These are phyloP conservation scores for Protosalanx chinensis DNA, from an alignment of 2,797 vertebrate species.

Conservation along the genomic window DNA sequence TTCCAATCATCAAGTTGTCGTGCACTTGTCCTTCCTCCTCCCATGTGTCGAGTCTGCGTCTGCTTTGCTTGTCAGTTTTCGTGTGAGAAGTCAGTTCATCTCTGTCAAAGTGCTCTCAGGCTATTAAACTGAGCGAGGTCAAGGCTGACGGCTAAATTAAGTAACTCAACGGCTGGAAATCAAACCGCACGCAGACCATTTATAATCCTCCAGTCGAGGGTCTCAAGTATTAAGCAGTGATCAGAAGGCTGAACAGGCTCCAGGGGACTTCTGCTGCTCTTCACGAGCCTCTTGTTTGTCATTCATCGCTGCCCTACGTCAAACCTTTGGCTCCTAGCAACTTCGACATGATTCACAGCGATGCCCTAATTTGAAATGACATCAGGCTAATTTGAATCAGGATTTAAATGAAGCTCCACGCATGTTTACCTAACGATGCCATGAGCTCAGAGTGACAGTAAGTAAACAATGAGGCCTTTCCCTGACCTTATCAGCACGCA, in stretches of 20 bases:
- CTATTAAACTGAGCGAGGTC: background rate
- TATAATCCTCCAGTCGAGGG: background rate
- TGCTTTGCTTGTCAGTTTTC: too few relatives aligned
- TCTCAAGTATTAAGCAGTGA: too few relatives aligned
- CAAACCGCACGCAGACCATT: constrained; percentile 1
- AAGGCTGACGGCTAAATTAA: background rate
- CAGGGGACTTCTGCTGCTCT: background rate
- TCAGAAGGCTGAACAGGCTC: background rate
- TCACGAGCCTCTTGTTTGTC: background rate
- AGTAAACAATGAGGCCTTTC: constrained; percentile 28
- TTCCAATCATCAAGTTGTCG: too few relatives aligned
- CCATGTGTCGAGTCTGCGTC: too few relatives aligned
- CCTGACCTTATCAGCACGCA: constrained; percentile 6
- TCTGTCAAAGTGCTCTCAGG: background rate
- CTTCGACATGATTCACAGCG: constrained; percentile 15
- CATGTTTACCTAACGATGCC: constrained; percentile 28
- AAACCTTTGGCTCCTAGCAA: constrained; percentile 12
- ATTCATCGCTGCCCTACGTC: background rate
- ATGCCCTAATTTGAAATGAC: constrained; percentile 20
- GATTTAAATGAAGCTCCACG: constrained; percentile 41
- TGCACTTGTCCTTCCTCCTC: too few relatives aligned
- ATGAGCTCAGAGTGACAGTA: constrained; percentile 21
- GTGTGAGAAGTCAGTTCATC: too few relatives aligned
- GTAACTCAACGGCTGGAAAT: background rate
- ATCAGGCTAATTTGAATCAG: constrained; percentile 39